Conservation (phyloP, 35 echinoderm and acorn worm species). For the Lytechinus variegatus region DNA sequence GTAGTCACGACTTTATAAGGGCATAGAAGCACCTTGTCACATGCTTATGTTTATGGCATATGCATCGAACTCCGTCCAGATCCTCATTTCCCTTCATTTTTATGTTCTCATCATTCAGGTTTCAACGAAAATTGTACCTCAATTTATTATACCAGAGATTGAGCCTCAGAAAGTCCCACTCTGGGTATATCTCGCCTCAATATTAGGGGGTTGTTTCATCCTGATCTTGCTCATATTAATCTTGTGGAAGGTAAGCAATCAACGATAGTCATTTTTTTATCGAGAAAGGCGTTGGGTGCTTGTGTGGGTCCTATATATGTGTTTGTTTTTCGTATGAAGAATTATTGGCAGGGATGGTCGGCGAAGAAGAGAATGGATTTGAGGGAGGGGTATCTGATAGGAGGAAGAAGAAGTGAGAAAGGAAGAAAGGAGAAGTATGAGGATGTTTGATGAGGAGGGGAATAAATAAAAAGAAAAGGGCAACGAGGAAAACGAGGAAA, state of each 20-base stretch:
- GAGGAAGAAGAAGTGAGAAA: not conserved
- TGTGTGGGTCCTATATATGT: not conserved
- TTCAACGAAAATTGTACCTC: not conserved
- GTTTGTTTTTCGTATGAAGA: not conserved
- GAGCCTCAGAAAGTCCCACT: not conserved
- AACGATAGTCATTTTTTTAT: too few species aligned
- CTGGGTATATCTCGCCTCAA: conserved; percentile 19
- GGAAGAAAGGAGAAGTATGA: not conserved
- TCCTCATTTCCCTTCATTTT: too few species aligned
- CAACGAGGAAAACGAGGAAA: not conserved
- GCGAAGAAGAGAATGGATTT: not conserved
- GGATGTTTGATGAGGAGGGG: not conserved
- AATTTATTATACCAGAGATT: not conserved
- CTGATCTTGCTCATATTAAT: not conserved
- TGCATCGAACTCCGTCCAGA: too few species aligned
- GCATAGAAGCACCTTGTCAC: too few species aligned
- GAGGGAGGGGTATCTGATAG: not conserved
- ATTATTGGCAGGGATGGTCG: not conserved
- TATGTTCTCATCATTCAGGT: not conserved
- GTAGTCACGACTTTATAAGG: too few species aligned
- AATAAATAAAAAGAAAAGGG: not conserved
- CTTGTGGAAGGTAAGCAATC: not conserved
- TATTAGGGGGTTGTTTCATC: not conserved
- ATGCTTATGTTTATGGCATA: too few species aligned
- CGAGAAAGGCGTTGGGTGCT: not conserved